These are phyloP conservation scores for Diglossa brunneiventris DNA, from an alignment of 2,113 vertebrate species.

Conservation along the genomic window DNA sequence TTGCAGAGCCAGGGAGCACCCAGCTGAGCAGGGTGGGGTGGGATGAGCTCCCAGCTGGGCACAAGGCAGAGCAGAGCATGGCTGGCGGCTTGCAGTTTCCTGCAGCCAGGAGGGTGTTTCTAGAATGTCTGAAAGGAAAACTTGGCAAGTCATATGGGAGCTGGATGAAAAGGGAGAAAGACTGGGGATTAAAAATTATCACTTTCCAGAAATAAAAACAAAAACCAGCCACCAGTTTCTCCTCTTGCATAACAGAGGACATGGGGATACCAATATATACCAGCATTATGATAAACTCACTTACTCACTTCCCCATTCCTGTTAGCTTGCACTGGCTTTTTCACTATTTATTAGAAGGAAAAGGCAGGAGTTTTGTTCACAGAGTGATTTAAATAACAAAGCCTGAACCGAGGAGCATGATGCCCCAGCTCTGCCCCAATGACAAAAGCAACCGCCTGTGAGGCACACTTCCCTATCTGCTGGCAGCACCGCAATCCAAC, in stretches of 20 bases:
- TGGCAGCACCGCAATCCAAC: background rate
- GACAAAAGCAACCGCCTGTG: constrained; percentile 12
- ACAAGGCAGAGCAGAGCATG: background rate
- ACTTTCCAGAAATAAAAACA: constrained; percentile 29
- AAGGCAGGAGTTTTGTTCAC: constrained; percentile 42
- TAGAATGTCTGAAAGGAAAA: background rate
- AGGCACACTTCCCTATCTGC: background rate
- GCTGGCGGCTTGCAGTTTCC: background rate
- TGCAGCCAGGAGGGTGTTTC: background rate
- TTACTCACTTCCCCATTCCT: constrained; percentile 2
- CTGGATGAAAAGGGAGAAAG: background rate
- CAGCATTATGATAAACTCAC: background rate
- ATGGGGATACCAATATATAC: background rate
- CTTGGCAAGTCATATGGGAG: background rate
- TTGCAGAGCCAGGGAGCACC: background rate
- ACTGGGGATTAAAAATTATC: background rate
- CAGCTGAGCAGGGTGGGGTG: background rate
- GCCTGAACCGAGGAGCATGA: background rate
- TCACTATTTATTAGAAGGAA: constrained; percentile 27
- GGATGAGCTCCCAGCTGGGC: background rate
- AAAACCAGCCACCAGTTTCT: background rate
- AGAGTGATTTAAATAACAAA: constrained; percentile 44
- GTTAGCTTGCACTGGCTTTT: background rate
- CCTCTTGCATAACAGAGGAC: background rate
- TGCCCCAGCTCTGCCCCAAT: background rate